phyloP scores from a whole-genome alignment of 2,797 vertebrate genomes.

The Hyperoplus lanceolatus region DNA sequence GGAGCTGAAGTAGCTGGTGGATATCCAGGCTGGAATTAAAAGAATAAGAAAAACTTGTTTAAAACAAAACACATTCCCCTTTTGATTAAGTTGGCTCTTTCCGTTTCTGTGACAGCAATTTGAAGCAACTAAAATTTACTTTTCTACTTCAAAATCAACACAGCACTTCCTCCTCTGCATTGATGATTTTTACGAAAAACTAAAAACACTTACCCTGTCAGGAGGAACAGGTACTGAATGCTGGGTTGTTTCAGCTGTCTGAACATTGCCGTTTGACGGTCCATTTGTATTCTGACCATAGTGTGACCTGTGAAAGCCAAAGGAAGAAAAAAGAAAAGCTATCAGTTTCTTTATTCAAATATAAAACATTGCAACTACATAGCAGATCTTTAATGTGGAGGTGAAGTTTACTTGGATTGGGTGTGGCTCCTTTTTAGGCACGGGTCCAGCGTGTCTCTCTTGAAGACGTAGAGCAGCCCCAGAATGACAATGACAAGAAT shows the following conservation, averaged over 20 bases:
- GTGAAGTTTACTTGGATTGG: constrained; percentile 55
- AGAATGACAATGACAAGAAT: constrained; percentile 75
- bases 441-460: constrained; percentile 70
- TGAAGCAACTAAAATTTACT: neutral
- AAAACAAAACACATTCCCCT: neutral
- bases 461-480: constrained; percentile 84
- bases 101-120: neutral
- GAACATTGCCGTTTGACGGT: constrained; percentile 29
- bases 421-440: constrained; percentile 66
- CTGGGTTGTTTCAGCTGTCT: constrained; percentile 19
- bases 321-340: neutral
- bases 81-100: neutral
- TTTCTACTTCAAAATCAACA: neutral
- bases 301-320: constrained; percentile 69
- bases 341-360: neutral
- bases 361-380: neutral
- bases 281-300: constrained; percentile 30
- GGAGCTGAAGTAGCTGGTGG: constrained; percentile 32
- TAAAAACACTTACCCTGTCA: constrained; percentile 57
- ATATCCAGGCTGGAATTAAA: constrained; percentile 62
- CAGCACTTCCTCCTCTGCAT: neutral
- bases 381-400: neutral
- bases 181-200: neutral
- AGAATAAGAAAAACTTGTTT: neutral
- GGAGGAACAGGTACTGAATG: constrained; percentile 32